Evolutionary conservation across 2,797 vertebrate genomes (phyloP), one percentile per base, ranked within the genome.

Genomic region (Eulemur albifrons): DNA sequence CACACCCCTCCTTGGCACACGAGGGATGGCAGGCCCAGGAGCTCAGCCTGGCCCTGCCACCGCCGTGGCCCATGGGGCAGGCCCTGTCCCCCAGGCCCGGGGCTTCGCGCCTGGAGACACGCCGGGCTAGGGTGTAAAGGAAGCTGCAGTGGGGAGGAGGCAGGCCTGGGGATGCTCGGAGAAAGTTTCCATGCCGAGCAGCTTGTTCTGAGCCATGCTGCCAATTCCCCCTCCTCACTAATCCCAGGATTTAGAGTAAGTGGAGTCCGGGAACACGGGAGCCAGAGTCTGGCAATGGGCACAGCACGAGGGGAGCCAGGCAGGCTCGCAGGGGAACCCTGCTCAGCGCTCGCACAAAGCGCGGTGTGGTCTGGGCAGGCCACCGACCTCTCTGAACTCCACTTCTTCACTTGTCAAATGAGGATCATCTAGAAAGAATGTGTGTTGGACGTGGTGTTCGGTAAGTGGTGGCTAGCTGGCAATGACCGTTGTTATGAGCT

Each of bases 221-320:
- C 67, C 80, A 93, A 35, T 27, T 72, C 52, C 94, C 87, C 40
- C 32, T 92, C 70, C 91, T 77, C 73, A 85, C 45, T 91, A 93
- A 97, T 82, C 94, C 84, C 67, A 23, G 96, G 90, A 94, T 97
- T 97, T 97, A 96, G 50, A 93, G 70, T 18, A 63, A 87, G 30
- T 61, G 35, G 88, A 85, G 48, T 90, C 54, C 0, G 0, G 75
- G 94, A 93, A 94, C 6, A 54, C 67, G 27, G 93, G 76, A 97
- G 86, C 81, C 76, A 30, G 93, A 35, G 50, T 50, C 80, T 70
- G 45, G 65, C 23, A 73, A 59, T 5, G 40, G 57, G 17, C 2
- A 15, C 25, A 1, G 38, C 4, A 17, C 4, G 38, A 79, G 61
- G 38, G 38, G n/a, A 72, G 32, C 18, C 45, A 73, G 85, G 32